Conservation (phyloP, 2,113 vertebrate species). For the Actenoides lindsayi region DNA sequence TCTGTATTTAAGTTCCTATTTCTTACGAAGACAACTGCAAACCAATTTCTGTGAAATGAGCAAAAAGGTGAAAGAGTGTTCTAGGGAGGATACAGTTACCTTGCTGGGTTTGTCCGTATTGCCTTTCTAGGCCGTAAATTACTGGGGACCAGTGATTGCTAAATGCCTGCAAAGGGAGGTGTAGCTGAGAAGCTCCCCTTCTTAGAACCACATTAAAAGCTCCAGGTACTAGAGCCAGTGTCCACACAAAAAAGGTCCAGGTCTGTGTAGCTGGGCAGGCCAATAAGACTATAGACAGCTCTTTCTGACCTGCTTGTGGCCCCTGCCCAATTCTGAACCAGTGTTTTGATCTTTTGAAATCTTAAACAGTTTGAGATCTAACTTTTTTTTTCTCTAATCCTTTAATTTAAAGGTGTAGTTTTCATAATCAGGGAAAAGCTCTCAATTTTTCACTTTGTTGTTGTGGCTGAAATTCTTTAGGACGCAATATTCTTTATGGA, state of each 20-base stretch:
- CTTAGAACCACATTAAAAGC: not conserved
- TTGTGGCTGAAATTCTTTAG: not conserved
- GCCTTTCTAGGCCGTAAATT: not conserved
- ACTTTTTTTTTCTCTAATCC: not conserved
- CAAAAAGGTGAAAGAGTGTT: not conserved
- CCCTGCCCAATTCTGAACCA: not conserved
- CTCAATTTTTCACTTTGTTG: fast-evolving
- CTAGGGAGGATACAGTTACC: not conserved
- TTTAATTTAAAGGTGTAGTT: not conserved
- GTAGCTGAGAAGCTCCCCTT: not conserved
- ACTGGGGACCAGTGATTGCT: not conserved
- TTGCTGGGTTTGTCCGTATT: not conserved
- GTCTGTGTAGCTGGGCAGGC: not conserved
- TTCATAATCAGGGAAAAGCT: not conserved
- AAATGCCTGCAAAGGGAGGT: not conserved
- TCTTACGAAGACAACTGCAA: not conserved
- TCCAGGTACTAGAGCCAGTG: not conserved
- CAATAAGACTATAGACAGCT: not conserved
- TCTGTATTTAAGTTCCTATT: not conserved
- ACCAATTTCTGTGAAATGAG: not conserved
- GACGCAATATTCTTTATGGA: not conserved
- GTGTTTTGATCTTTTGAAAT: not conserved
- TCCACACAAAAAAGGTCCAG: not conserved
- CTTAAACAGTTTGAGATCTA: not conserved
- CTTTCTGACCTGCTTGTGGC: not conserved